These are phyloP conservation scores for Hormaphis cornu DNA, from an alignment of 1,140 invertebrate genomes.

Conservation along the genomic window DNA sequence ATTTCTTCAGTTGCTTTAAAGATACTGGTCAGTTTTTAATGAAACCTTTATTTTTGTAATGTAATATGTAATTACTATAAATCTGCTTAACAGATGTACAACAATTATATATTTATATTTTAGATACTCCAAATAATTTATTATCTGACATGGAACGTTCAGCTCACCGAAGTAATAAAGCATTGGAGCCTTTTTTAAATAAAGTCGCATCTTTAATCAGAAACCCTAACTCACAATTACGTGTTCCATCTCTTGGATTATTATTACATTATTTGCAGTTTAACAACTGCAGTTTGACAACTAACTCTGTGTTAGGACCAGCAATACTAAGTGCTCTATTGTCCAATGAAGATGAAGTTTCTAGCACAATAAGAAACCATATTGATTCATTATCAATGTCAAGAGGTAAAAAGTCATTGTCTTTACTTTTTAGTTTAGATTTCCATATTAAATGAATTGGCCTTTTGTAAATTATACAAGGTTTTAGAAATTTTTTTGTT, in stretches of 20 bases:
- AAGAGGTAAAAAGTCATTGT: background rate
- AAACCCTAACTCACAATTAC: constrained; percentile 13
- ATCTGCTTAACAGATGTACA: too few relatives aligned
- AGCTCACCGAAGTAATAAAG: constrained; percentile 1
- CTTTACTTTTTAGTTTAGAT: background rate
- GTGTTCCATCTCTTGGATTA: constrained; percentile 12
- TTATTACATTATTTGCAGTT: constrained; percentile 21
- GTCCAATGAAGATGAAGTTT: constrained; percentile 20
- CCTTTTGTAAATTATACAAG: too few relatives aligned
- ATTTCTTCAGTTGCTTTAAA: constrained; percentile 23
- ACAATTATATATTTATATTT: background rate
- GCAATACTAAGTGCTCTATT: background rate
- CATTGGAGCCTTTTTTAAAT: constrained; percentile 20
- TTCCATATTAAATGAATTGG: too few relatives aligned
- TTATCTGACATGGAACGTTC: constrained; percentile 14
- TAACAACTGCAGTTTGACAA: background rate
- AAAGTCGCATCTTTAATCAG: constrained; percentile 4
- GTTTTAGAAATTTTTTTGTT: too few relatives aligned
- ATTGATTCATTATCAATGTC: constrained; percentile 29
- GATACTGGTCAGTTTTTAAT: background rate
- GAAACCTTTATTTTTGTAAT: too few relatives aligned
- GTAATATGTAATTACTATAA: too few relatives aligned
- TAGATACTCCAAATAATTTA: constrained; percentile 11
- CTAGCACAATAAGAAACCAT: constrained; percentile 13
- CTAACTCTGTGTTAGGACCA: background rate